phyloP scores from a whole-genome alignment of 2,888 invertebrate species.

The Lissocephala sabroskyi region DNA sequence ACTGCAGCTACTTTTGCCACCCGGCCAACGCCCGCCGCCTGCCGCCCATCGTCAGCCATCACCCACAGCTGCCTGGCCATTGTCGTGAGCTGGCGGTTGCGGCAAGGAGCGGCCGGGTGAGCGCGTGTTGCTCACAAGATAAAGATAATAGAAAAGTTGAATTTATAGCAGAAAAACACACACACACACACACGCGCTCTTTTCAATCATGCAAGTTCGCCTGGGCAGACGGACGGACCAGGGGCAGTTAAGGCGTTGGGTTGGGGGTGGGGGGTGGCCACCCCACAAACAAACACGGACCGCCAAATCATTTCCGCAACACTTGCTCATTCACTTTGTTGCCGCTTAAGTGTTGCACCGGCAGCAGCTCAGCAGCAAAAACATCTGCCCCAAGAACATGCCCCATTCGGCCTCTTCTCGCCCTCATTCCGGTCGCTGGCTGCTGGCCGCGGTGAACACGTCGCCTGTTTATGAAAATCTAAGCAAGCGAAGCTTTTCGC shows the following conservation, averaged over 20 bases:
- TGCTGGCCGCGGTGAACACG: neutral
- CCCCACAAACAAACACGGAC: slow-evolving; percentile 10
- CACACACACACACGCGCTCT: slow-evolving; percentile 6
- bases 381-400: neutral
- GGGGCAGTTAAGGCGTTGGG: too few species aligned
- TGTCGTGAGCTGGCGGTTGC: neutral
- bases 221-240: too few species aligned
- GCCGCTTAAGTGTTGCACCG: slow-evolving; percentile 7
- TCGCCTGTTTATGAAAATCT: neutral
- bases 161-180: slow-evolving; percentile 37
- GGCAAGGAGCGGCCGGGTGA: neutral
- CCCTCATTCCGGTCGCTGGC: too few species aligned
- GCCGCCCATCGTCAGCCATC: slow-evolving; percentile 1
- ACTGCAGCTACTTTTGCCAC: slow-evolving; percentile 26
- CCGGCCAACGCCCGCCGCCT: neutral
- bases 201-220: slow-evolving; percentile 59
- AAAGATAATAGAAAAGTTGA: slow-evolving; percentile 59
- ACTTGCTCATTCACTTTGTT: slow-evolving; percentile 47
- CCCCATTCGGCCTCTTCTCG: too few species aligned
- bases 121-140: slow-evolving; percentile 49
- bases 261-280: too few species aligned
- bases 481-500: slow-evolving; percentile 1
- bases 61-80: neutral
- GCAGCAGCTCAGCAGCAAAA: slow-evolving; percentile 14
- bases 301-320: slow-evolving; percentile 61